phyloP scores from a whole-genome alignment of 2,797 vertebrate genomes.

The Potorous gilbertii region DNA sequence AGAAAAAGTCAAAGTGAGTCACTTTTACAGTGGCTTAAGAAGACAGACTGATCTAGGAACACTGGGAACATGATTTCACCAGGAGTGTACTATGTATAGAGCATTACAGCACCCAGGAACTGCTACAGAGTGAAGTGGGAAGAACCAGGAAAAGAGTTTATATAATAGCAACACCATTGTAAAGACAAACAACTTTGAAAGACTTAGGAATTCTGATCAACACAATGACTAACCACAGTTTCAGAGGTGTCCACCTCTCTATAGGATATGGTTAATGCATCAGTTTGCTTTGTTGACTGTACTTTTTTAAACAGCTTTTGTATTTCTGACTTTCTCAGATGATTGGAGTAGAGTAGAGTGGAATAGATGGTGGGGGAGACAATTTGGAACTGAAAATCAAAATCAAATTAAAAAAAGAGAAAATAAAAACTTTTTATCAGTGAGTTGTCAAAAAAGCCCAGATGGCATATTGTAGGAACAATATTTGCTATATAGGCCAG shows the following conservation, averaged over 20 bases:
- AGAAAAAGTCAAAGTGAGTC: not conserved
- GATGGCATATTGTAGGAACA: not conserved
- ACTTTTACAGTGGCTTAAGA: not conserved
- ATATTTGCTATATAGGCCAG: not conserved
- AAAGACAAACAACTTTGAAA: not conserved
- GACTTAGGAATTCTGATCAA: not conserved
- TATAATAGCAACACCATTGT: not conserved
- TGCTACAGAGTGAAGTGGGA: not conserved
- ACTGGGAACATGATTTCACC: not conserved
- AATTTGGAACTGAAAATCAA: not conserved
- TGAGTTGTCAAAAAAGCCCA: not conserved
- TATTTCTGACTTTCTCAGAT: not conserved
- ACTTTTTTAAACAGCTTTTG: not conserved
- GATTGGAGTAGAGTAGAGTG: not conserved
- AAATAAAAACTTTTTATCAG: not conserved
- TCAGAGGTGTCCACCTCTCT: not conserved
- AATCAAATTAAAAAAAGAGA: not conserved
- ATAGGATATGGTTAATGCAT: not conserved
- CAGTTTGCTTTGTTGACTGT: not conserved
- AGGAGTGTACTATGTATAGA: not conserved
- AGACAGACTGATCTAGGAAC: not conserved
- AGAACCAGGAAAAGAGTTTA: not conserved
- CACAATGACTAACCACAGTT: not conserved
- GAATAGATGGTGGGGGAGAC: not conserved
- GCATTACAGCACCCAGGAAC: not conserved